These are phyloP conservation scores for Crotalus viridis DNA, from an alignment of 2,113 vertebrate genomes.

Conservation along the genomic window DNA sequence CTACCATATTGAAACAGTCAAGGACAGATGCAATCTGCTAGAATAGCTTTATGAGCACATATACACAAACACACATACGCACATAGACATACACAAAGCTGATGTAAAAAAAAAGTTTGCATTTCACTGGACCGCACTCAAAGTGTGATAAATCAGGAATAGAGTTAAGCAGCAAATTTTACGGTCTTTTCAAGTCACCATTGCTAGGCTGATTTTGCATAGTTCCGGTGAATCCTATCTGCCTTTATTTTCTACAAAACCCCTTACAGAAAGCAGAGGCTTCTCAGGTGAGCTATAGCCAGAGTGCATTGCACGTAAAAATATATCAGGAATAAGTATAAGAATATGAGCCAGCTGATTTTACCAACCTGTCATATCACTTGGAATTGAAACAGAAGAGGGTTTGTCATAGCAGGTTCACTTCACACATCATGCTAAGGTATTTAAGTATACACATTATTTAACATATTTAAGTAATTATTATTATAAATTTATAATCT, in stretches of 20 bases:
- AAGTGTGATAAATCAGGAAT: background rate
- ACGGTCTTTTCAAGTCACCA: background rate
- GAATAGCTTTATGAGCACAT: background rate
- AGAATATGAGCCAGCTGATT: background rate
- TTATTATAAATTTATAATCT: background rate
- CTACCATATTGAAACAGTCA: slow-evolving; percentile 21
- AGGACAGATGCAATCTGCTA: slow-evolving; percentile 9
- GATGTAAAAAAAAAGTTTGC: background rate
- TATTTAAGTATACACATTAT: background rate
- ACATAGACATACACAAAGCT: background rate
- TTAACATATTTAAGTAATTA: background rate
- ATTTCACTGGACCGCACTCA: background rate
- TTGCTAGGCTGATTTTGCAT: background rate
- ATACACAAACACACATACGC: background rate
- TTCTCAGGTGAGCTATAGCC: background rate
- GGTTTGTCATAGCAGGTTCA: background rate
- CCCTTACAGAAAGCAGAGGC: background rate
- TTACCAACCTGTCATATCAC: background rate
- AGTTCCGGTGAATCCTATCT: background rate
- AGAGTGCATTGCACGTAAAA: background rate
- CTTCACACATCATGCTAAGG: background rate
- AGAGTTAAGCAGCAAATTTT: background rate
- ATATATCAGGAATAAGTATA: background rate
- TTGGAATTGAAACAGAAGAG: background rate
- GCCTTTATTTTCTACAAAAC: background rate